Base-by-base conservation (phyloP, 2,113 vertebrate genomes). In the Platanista minor region DNA sequence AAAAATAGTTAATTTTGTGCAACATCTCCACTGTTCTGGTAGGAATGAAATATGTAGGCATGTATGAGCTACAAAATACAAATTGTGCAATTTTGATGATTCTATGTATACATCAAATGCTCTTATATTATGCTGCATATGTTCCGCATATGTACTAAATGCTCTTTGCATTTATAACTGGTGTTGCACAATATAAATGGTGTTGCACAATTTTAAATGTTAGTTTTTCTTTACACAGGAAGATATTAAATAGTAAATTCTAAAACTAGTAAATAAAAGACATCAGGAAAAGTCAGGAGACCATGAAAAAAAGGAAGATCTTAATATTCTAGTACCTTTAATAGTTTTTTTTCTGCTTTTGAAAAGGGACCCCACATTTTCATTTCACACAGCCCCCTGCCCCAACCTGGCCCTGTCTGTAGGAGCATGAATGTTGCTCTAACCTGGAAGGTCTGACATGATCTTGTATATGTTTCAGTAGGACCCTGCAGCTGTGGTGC, bases 181-280 rank as follows among this genome's bases (percentile, higher is more conserved):
- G 41, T 33, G 61, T 78, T 54, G 39, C 31, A 61, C 15, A 21
- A 33, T 57, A 78, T 31, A 66, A 83, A 15, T 10, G 41, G 54
- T 33, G 36, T 13, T 78, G 46, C 20, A 49, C n/a, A 23, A 90
- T 39, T 59, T 14, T 23, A 92, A 84, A 74, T 49, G 18, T 11
- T 27, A 78, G 77, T 57, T 91, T 81, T 78, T 67, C 59, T 80
- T 91, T 43, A 69, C 49, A 81, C 41, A 91, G 74, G 43, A 80
- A 90, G 36, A 77, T 49, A 77, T 33, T 33, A 52, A 33, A 52
- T n/a, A 77, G 74, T 33, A 77, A 21, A 77, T 77, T 52, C 0
- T 49, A 21, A 77, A 52, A 12, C 5, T 6, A 69, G 36, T 57
- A 80, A 81, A 33, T 69, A 84, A 49, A 59, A 49, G 27, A 31